A percentile compares a stretch with the other conserved stretches of the same genome.
These are phyloP conservation scores for Pyxicephalus adspersus DNA, from an alignment of 2,113 vertebrate genomes.

Conservation along the genomic window DNA sequence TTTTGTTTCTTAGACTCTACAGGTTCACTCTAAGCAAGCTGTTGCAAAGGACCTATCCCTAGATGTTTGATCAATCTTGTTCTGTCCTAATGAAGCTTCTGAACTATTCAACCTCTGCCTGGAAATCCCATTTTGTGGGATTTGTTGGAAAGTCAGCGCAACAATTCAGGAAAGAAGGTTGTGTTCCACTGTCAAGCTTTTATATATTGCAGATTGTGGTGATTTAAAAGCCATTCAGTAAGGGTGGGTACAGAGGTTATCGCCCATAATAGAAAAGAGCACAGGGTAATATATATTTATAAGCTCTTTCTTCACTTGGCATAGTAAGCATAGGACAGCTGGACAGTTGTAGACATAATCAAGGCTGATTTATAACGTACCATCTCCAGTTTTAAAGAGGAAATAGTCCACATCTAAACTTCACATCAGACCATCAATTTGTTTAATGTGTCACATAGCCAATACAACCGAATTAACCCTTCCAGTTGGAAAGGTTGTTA, in stretches of 20 bases:
- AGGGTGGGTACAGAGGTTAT: slow-evolving; percentile 41
- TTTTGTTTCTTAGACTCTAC: not conserved
- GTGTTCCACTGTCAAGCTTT: slow-evolving; percentile 8
- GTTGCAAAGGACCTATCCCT: not conserved
- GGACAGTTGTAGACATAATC: slow-evolving; percentile 37
- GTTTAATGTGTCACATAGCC: slow-evolving; percentile 42
- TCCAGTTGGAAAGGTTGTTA: not conserved
- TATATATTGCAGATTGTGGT: slow-evolving; percentile 36
- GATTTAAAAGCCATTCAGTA: slow-evolving; percentile 35
- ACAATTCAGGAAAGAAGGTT: slow-evolving; percentile 18
- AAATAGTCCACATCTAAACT: slow-evolving; percentile 45
- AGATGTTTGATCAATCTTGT: slow-evolving; percentile 9
- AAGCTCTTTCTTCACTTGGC: slow-evolving; percentile 18
- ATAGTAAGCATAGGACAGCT: slow-evolving; percentile 41
- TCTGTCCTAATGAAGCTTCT: slow-evolving; percentile 19
- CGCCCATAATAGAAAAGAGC: slow-evolving; percentile 42
- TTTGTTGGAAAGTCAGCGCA: slow-evolving; percentile 32
- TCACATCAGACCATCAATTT: slow-evolving; percentile 33
- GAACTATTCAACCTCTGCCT: slow-evolving; percentile 44
- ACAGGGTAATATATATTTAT: slow-evolving; percentile 42
- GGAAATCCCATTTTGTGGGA: slow-evolving; percentile 16
- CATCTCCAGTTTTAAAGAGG: slow-evolving; percentile 38
- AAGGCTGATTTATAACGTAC: slow-evolving; percentile 42
- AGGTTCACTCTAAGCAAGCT: not conserved
- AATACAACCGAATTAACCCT: slow-evolving; percentile 45